Conservation (phyloP, 2,113 vertebrate species). For the Corydoras maculifer region DNA sequence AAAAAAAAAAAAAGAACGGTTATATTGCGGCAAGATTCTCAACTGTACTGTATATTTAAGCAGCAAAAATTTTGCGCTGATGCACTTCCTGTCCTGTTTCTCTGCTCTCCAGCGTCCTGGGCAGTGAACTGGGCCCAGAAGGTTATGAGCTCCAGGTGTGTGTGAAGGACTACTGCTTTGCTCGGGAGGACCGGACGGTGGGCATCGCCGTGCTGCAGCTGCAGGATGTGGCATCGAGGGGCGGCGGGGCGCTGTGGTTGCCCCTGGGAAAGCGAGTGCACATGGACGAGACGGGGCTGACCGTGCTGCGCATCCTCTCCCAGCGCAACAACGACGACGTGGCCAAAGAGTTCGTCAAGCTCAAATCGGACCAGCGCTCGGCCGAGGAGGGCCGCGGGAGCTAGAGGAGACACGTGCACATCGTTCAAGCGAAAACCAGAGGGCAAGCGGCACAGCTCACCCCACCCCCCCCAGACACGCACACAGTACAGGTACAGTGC, state of each 20-base stretch:
- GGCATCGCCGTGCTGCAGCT: constrained; percentile 87
- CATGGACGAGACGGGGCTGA: constrained; percentile 97
- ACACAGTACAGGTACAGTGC: constrained; percentile 9
- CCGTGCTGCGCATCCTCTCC: constrained; percentile 91
- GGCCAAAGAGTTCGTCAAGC: constrained; percentile 94
- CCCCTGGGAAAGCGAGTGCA: constrained; percentile 85
- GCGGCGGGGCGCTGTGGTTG: constrained; percentile 83
- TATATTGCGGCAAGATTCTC: too few species aligned
- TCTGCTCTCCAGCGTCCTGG: constrained; percentile 69
- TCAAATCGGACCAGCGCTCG: constrained; percentile 93
- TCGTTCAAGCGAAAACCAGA: not conserved
- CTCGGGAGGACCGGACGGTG: constrained; percentile 88
- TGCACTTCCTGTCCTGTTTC: not conserved
- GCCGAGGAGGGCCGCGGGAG: constrained; percentile 78
- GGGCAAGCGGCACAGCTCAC: not conserved
- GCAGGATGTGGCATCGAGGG: constrained; percentile 75
- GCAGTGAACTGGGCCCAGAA: constrained; percentile 82
- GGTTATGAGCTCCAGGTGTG: constrained; percentile 95
- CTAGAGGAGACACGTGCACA: constrained; percentile 44
- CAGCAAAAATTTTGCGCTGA: too few species aligned
- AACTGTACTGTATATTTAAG: too few species aligned
- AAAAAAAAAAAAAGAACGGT: too few species aligned
- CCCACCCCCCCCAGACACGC: constrained; percentile 5
- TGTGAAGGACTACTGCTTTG: constrained; percentile 98
- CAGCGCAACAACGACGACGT: constrained; percentile 96